phyloP scores from a whole-genome alignment of 2,888 invertebrate genomes.

The Torymus auratus region DNA sequence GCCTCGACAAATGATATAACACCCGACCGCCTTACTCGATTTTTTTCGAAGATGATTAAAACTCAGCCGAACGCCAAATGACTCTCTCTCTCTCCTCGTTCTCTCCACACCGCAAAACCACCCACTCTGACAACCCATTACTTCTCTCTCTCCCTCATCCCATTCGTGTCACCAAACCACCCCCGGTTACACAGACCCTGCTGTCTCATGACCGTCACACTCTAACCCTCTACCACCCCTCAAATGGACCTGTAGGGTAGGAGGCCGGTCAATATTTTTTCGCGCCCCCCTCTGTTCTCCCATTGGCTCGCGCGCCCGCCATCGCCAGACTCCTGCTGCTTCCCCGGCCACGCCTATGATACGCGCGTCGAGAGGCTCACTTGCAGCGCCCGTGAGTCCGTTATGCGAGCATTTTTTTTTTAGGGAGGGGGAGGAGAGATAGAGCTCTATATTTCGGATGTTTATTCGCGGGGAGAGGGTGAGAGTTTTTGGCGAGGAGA shows the following conservation, averaged over 20 bases:
- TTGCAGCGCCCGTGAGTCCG: too few relatives aligned
- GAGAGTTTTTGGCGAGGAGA: background rate
- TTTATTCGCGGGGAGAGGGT: background rate
- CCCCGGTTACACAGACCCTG: background rate
- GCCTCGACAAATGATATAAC: too few relatives aligned
- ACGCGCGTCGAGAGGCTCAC: too few relatives aligned
- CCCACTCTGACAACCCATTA: too few relatives aligned
- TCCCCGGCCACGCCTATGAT: background rate
- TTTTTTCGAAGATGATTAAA: too few relatives aligned
- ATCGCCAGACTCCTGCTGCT: background rate
- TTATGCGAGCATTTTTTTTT: too few relatives aligned
- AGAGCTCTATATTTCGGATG: constrained; percentile 5
- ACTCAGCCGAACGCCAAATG: too few relatives aligned
- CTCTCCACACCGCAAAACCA: too few relatives aligned
- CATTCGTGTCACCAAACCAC: background rate
- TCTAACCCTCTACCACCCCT: constrained; percentile 71
- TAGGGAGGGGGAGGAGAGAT: background rate
- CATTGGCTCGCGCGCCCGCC: constrained; percentile 61
- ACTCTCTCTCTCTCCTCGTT: too few relatives aligned
- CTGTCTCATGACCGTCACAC: constrained; percentile 57
- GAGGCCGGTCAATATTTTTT: constrained; percentile 75
- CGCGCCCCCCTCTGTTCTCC: constrained; percentile 55
- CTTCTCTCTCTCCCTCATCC: too few relatives aligned
- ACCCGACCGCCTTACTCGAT: too few relatives aligned
- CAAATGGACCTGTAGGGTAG: constrained; percentile 74